Evolutionary conservation across 2,888 invertebrate species (phyloP).

Genomic region (Argyresthia goedartella): DNA sequence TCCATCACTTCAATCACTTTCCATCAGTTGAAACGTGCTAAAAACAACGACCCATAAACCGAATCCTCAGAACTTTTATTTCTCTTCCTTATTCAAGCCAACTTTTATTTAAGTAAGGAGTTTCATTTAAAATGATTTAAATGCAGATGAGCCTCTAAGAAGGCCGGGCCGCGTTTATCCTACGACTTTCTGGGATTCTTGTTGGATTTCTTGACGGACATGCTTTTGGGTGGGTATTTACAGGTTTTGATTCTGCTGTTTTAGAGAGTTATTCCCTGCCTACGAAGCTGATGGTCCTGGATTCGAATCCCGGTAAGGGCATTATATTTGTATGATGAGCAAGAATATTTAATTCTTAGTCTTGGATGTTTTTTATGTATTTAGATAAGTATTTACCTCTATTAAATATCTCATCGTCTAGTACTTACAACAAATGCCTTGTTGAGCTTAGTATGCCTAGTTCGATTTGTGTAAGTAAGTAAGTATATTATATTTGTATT

Average conservation of each 20-base stretch:
- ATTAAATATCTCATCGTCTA: background rate
- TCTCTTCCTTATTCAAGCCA: background rate
- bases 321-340: no score
- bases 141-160: slow-evolving; percentile 40
- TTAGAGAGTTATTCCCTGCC: background rate
- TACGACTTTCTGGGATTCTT: background rate
- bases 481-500: background rate
- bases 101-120: slow-evolving; percentile 27
- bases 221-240: background rate
- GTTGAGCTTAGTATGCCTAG: background rate
- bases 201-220: background rate
- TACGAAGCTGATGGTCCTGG: no score
- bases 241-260: background rate
- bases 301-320: no score
- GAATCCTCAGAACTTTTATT: background rate
- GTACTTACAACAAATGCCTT: background rate
- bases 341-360: no score
- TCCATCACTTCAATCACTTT: no score
- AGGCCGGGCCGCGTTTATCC: background rate
- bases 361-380: no score
- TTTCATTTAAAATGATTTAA: slow-evolving; percentile 56
- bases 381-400: no score
- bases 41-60: no score
- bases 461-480: background rate
- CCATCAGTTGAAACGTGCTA: no score